Conservation (phyloP, 2,888 invertebrate species). For the Eupithecia inturbata region DNA sequence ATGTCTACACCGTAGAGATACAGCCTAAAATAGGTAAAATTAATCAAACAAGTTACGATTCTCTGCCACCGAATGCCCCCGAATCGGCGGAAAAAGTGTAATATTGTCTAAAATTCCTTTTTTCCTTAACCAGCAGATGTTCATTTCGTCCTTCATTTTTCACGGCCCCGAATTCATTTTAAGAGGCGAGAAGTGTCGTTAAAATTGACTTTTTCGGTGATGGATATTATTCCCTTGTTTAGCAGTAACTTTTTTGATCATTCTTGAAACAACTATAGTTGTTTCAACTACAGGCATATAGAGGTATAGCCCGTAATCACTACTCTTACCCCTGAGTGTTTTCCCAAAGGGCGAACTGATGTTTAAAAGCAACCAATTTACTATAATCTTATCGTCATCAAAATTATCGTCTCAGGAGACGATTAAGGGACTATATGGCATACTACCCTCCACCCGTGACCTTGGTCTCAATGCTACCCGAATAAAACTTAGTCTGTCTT, state of each 20-base stretch:
- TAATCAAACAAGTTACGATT: not conserved
- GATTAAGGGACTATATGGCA: too few relatives aligned
- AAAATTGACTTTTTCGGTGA: not conserved
- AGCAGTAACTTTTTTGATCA: not conserved
- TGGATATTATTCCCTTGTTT: not conserved
- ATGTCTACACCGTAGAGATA: not conserved
- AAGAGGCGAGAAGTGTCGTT: constrained; percentile 4
- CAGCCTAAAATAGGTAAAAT: not conserved
- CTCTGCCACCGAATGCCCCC: constrained; percentile 11
- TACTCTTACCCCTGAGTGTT: too few relatives aligned
- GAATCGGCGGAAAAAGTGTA: constrained; percentile 20
- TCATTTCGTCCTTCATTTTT: constrained; percentile 27
- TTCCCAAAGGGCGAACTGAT: too few relatives aligned
- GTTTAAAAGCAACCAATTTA: too few relatives aligned
- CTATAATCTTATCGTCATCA: too few relatives aligned
- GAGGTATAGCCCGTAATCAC: too few relatives aligned
- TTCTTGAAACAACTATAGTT: not conserved
- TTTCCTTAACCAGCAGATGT: constrained; percentile 25
- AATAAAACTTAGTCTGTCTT: too few relatives aligned
- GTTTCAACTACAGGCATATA: too few relatives aligned
- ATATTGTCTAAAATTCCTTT: constrained; percentile 29
- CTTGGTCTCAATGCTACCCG: too few relatives aligned
- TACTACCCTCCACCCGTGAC: too few relatives aligned
- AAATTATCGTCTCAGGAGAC: too few relatives aligned
- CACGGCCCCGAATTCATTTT: constrained; percentile 18